Base-by-base conservation (phyloP, 2,113 vertebrate species). In the Sapayoa aenigma region DNA sequence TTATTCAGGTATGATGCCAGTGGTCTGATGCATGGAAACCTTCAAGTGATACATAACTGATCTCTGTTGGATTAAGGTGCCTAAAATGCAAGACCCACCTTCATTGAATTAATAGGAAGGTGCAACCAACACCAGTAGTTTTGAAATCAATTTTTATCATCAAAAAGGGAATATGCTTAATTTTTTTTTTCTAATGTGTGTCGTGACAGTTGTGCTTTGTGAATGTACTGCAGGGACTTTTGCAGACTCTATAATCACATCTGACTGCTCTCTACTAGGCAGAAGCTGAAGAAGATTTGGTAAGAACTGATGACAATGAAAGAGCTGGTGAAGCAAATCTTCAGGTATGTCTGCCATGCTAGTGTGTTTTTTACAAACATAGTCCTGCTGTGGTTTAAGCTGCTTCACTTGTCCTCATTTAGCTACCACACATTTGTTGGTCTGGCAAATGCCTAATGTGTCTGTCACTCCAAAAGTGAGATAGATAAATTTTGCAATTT, bases 281-380 rank as follows among this genome's bases (percentile, higher is more conserved):
- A 98, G 98, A 99, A 97, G 98, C 98, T 94, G 98, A 99, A 97
- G 97, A 98, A 97, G 98, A 98, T 94, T 94, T 97, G 84, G 92
- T 98, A 82, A 98, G 98, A 97, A 95, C 98, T 5, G 98, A 98
- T 71, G 98, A 98, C 94, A 98, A 97, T 96, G 98, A 99, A 97
- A 97, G 97, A 94, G 96, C 98, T 20, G 97, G 98, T 80, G 99
- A 99, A 93, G 97, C 98, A 89, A 98, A 99, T 94, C 98, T 99
- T 97, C 98, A 99, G 98, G 99, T 98, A 95, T 20, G 87, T 96
- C 50, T 84, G 17, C 59, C 30, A 18, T 58, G 41, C 17, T 63
- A 7, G 25, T 49, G 28, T 5, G n/a, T 42, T 50, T 87, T 75
- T 77, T 67, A 52, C 46, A 90, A 24, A n/a, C 16, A 7, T 17